Evolutionary conservation across 2,797 vertebrate species (phyloP).

Genomic region (Mastacembelus armatus): DNA sequence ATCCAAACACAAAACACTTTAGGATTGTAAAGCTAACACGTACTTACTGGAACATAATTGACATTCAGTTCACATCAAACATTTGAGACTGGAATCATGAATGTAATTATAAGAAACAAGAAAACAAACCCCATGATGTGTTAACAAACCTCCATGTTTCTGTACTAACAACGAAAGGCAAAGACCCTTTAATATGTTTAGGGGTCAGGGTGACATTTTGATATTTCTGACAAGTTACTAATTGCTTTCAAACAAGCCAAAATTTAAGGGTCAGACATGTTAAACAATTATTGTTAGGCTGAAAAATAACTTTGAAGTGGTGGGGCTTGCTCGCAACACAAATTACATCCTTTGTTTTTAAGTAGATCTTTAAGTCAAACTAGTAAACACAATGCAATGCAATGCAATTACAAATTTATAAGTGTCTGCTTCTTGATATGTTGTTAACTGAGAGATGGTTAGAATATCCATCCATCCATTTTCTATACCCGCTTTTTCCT

Average conservation of each 20-base stretch:
- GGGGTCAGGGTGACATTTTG: slow-evolving; percentile 11
- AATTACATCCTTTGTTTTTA: slow-evolving; percentile 3
- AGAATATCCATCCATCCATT: too few relatives aligned
- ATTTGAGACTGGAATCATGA: slow-evolving; percentile 56
- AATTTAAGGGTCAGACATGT: slow-evolving; percentile 42
- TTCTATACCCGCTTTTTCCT: too few relatives aligned
- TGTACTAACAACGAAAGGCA: slow-evolving; percentile 28
- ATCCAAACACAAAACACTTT: slow-evolving; percentile 52
- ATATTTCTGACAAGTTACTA: slow-evolving; percentile 9
- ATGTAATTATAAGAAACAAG: slow-evolving; percentile 61
- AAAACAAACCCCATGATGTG: slow-evolving; percentile 56
- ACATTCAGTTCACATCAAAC: slow-evolving; percentile 65
- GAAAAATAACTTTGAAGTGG: slow-evolving; percentile 15
- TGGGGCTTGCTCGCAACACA: slow-evolving; percentile 20
- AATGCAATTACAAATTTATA: too few relatives aligned
- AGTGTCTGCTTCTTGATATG: slow-evolving; percentile 14
- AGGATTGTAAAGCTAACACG: slow-evolving; percentile 37
- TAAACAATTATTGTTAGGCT: slow-evolving; percentile 12
- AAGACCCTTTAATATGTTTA: slow-evolving; percentile 29
- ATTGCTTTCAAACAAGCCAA: slow-evolving; percentile 38
- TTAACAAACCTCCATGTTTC: slow-evolving; percentile 38
- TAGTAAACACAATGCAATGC: slow-evolving; percentile 15
- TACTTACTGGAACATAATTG: slow-evolving; percentile 51
- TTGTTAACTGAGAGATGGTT: slow-evolving; percentile 17
- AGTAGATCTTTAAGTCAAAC: slow-evolving; percentile 18